Percentiles rank a stretch among this genome's conserved stretches.
phyloP scores from a whole-genome alignment of 2,888 invertebrate genomes.

The Ochropleura plecta region DNA sequence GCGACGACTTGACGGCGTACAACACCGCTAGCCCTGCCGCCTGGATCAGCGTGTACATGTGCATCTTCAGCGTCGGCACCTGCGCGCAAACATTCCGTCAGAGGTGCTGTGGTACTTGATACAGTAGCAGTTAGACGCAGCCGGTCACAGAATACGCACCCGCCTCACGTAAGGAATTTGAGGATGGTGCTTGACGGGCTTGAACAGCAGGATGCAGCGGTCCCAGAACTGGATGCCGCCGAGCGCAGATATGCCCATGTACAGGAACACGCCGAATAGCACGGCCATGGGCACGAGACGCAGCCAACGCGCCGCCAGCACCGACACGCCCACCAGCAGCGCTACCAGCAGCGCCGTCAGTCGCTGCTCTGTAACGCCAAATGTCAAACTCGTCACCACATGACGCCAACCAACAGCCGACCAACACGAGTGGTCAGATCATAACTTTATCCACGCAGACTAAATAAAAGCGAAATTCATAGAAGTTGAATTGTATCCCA shows the following conservation, averaged over 20 bases:
- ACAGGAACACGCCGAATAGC: slow-evolving; percentile 98
- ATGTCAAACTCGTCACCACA: not conserved
- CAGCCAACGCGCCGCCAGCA: slow-evolving; percentile 95
- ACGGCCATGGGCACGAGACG: slow-evolving; percentile 98
- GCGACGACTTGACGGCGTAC: slow-evolving; percentile 97
- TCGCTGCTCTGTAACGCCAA: slow-evolving; percentile 93
- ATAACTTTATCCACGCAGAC: not conserved
- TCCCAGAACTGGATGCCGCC: slow-evolving; percentile 98
- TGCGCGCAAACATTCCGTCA: slow-evolving; percentile 71
- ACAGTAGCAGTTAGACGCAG: not conserved
- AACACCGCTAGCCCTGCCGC: slow-evolving; percentile 94
- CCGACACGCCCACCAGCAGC: slow-evolving; percentile 95
- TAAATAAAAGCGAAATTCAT: not conserved
- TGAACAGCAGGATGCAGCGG: slow-evolving; percentile 96
- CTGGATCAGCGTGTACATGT: slow-evolving; percentile 97
- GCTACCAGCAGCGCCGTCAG: slow-evolving; percentile 95
- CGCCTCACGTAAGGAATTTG: slow-evolving; percentile 96
- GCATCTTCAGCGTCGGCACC: slow-evolving; percentile 98
- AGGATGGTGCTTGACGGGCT: slow-evolving; percentile 99
- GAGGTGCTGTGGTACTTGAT: too few species aligned
- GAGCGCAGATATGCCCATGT: slow-evolving; percentile 98
- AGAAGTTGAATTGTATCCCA: too few species aligned
- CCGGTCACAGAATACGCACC: slow-evolving; percentile 83
- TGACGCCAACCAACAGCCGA: not conserved
- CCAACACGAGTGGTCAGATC: not conserved